A percentile compares a stretch with the other conserved stretches of the same genome.
Conservation (phyloP, 2,797 vertebrate genomes). For the Mionectes olivaceus region DNA sequence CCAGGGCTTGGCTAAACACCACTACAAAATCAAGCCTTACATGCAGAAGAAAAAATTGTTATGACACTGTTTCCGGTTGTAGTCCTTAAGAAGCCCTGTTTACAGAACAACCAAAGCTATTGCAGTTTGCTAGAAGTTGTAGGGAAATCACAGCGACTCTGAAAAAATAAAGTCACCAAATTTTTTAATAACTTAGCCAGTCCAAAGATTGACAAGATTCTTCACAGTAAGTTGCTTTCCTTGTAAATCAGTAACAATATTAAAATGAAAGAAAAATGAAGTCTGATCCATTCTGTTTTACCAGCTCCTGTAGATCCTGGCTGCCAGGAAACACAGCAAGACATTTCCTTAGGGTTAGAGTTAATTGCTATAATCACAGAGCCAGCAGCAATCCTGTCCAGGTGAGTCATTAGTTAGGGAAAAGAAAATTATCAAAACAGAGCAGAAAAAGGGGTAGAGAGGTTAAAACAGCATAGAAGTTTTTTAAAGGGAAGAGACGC, state of each 20-base stretch:
- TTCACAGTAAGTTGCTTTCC: conserved; percentile 16
- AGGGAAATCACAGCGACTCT: background rate
- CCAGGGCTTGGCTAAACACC: background rate
- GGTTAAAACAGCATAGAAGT: conserved; percentile 54
- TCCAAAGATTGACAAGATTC: conserved; percentile 5
- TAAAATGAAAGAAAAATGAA: conserved; percentile 40
- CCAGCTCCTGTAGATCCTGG: conserved; percentile 4
- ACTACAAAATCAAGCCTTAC: background rate
- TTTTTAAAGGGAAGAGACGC: conserved; percentile 8
- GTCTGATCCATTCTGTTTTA: conserved; percentile 29
- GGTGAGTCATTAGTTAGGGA: conserved; percentile 68
- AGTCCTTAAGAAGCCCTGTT: background rate
- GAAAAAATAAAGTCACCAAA: background rate
- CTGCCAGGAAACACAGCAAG: conserved; percentile 49
- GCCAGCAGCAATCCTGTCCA: conserved; percentile 62
- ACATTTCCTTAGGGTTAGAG: conserved; percentile 43
- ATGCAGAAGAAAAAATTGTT: background rate
- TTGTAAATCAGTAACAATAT: conserved; percentile 57
- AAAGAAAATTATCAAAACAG: conserved; percentile 42
- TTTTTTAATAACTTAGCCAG: conserved; percentile 42
- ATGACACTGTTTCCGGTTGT: background rate
- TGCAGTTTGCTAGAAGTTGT: background rate
- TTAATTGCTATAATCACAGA: conserved; percentile 73
- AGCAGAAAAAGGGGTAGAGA: background rate
- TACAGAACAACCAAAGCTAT: background rate